A percentile compares a stretch with the other conserved stretches of the same genome.
Evolutionary conservation across 2,113 vertebrate genomes (phyloP).

Genomic region (Rhagologus leucostigma): DNA sequence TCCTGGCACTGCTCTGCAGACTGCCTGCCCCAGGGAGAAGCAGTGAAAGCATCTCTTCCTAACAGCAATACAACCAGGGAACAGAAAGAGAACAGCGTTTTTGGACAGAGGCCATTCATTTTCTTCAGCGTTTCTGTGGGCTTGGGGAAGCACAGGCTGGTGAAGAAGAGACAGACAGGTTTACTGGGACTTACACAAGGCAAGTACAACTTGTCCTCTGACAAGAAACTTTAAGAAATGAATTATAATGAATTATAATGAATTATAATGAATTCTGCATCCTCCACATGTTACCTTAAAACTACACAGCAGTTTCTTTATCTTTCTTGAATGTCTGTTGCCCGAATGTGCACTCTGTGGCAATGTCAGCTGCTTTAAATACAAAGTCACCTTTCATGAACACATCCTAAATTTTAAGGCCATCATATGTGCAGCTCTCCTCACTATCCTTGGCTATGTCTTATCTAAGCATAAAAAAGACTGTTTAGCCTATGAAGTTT

Average conservation of each 20-base stretch:
- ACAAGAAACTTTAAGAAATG: neutral
- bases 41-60: neutral
- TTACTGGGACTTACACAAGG: neutral
- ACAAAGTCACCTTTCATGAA: neutral
- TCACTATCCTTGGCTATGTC: neutral
- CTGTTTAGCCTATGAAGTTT: conserved; percentile 5
- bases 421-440: neutral
- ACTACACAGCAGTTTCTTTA: neutral
- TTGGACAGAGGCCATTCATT: accelerated
- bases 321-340: neutral
- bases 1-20: neutral
- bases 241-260: neutral
- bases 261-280: neutral
- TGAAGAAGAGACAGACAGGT: neutral
- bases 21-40: neutral
- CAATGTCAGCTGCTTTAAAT: neutral
- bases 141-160: neutral
- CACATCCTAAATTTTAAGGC: neutral
- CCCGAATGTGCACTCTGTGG: neutral
- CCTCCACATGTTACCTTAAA: neutral
- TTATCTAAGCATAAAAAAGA: conserved; percentile 34
- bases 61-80: neutral
- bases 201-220: neutral
- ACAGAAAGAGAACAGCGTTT: accelerated
- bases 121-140: accelerated